These are phyloP conservation scores for Pinctada fucata DNA, from an alignment of 2,888 invertebrate genomes.

Conservation along the genomic window DNA sequence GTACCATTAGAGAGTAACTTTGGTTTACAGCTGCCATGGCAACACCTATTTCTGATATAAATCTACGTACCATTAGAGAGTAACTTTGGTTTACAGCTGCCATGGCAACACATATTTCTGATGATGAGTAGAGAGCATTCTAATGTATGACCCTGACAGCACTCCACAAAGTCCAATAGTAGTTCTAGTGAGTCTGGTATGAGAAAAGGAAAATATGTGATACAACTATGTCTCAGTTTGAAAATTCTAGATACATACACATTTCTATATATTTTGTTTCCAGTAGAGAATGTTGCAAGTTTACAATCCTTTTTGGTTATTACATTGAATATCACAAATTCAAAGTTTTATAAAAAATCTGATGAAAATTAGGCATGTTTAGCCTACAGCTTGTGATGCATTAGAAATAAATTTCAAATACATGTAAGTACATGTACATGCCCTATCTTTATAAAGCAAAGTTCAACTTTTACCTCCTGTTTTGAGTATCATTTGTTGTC, in stretches of 20 bases:
- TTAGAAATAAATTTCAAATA: too few species aligned
- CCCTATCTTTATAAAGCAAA: too few species aligned
- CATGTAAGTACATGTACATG: too few species aligned
- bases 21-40: slow-evolving; percentile 73
- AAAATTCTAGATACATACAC: background rate
- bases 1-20: slow-evolving; percentile 73
- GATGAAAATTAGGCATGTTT: too few species aligned
- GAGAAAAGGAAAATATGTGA: too few species aligned
- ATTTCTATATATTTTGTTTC: too few species aligned
- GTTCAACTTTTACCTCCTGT: slow-evolving; percentile 62
- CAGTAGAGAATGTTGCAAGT: too few species aligned
- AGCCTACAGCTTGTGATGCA: too few species aligned
- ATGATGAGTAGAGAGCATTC: slow-evolving; percentile 66
- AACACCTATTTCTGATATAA: slow-evolving; percentile 68
- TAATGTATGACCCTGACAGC: slow-evolving; percentile 53
- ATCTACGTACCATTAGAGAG: slow-evolving; percentile 69
- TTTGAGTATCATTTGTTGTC: slow-evolving; percentile 74
- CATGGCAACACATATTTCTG: slow-evolving; percentile 73
- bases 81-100: slow-evolving; percentile 72
- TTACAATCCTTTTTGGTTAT: too few species aligned
- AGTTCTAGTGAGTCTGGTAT: slow-evolving; percentile 65
- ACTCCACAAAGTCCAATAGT: slow-evolving; percentile 69
- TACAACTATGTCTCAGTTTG: background rate
- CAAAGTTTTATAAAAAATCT: too few species aligned
- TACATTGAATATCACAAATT: too few species aligned